Base-by-base conservation (phyloP, 1,140 invertebrate species). In the Pogonus chalceus region DNA sequence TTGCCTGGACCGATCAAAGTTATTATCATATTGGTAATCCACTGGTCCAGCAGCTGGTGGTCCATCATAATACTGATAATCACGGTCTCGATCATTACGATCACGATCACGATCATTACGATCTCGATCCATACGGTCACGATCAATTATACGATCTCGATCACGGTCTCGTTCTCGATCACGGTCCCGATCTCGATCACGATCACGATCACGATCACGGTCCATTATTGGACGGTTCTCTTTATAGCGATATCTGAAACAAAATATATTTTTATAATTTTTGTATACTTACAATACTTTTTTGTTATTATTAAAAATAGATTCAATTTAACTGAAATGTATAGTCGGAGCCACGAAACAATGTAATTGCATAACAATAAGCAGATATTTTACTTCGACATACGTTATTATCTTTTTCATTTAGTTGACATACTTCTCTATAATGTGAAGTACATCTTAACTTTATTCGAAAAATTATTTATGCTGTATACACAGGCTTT, bases 91-190 rank as follows among this genome's bases (percentile, higher is more conserved):
- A 49, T 52, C 54, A 20, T 10, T 23, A 20, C 22, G 16, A 20
- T 52, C 52, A 35, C 53, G 26, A 1, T 54, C 52, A 9, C 52
- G 37, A 18, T 47, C 31, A 14, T 46, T 23, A 39, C 21, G 31
- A 20, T 16, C 22, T 16, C 16, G 37, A 14, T 49, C 37, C 4
- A 23, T 20, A 21, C 37, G 37, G 31, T 55, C 56, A 43, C 46
- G 47, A 14, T 60, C 59, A 24, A 57, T 69, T 14, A 51, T 59
- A 63, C 63, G 56, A 62, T 67, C 61, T 63, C 58, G 53, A 55
- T 60, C 55, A 4, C 3, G 9, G 3, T 4, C 16, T 7, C 31
- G 18, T 12, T n/a, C 20, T 39, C 51, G 24, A 14, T 57, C 51
- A 39, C 55, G 50, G 12, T 56, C 55, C 18, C 51, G 3, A 49